These are phyloP conservation scores for Strigops habroptila DNA, from an alignment of 2,113 vertebrate genomes.

Conservation along the genomic window DNA sequence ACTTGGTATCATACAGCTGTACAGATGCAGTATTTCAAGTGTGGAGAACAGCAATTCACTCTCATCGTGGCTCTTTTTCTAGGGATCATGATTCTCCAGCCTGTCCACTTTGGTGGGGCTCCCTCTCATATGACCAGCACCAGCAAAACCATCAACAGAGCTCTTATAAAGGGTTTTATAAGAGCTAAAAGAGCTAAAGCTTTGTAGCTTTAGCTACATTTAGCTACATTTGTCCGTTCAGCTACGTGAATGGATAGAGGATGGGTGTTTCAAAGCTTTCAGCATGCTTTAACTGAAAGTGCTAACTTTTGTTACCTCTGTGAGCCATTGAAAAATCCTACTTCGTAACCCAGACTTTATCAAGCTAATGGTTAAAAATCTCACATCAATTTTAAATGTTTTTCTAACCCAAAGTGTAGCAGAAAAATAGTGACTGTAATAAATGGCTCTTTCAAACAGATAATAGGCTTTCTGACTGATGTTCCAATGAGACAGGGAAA, in stretches of 20 bases:
- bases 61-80: accelerated
- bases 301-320: not conserved
- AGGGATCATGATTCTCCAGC: not conserved
- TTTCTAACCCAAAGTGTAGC: not conserved
- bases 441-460: not conserved
- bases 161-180: not conserved
- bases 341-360: not conserved
- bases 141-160: not conserved
- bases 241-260: accelerated
- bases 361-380: not conserved
- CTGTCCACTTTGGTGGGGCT: not conserved
- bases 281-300: not conserved
- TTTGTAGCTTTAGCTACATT: too few species aligned
- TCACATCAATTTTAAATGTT: not conserved
- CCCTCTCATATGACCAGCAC: not conserved
- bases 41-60: not conserved
- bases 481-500: not conserved
- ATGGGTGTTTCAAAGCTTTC: not conserved
- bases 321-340: not conserved
- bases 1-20: not conserved
- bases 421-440: not conserved
- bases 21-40: not conserved
- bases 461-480: not conserved
- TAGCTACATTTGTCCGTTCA: too few species aligned
- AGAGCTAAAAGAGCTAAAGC: not conserved